These are phyloP conservation scores for Lithobates pipiens DNA, from an alignment of 2,797 vertebrate genomes.

Conservation along the genomic window DNA sequence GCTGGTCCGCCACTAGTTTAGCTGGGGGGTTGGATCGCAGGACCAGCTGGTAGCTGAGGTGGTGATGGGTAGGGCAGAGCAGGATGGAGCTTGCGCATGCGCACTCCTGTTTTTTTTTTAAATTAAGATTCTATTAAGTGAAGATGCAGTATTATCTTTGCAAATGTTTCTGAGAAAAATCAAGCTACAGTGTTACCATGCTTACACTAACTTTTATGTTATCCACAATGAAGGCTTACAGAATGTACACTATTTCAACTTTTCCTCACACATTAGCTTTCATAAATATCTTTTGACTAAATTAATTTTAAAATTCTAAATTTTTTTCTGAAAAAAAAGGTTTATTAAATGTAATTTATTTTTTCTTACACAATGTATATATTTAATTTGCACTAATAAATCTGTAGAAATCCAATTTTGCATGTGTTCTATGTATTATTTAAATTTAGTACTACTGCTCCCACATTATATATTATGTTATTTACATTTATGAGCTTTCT, in stretches of 20 bases:
- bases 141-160: background rate
- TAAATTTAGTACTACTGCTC: background rate
- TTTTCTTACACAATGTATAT: background rate
- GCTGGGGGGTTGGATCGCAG: too few species aligned
- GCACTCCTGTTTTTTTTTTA: too few species aligned
- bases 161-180: background rate
- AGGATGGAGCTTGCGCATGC: too few species aligned
- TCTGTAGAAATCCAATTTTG: background rate
- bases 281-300: background rate
- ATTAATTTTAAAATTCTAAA: background rate
- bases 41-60: too few species aligned
- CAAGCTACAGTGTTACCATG: background rate
- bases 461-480: background rate
- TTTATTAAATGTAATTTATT: background rate
- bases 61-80: too few species aligned
- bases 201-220: background rate
- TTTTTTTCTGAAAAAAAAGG: background rate
- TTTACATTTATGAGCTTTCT: conserved; percentile 6
- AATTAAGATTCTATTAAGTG: background rate
- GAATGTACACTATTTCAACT: background rate
- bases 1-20: too few species aligned
- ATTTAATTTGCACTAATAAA: background rate
- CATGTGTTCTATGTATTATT: background rate
- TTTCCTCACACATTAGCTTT: background rate
- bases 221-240: background rate